Base-by-base conservation (phyloP, 2,797 vertebrate species). In the Tragopan temminckii region DNA sequence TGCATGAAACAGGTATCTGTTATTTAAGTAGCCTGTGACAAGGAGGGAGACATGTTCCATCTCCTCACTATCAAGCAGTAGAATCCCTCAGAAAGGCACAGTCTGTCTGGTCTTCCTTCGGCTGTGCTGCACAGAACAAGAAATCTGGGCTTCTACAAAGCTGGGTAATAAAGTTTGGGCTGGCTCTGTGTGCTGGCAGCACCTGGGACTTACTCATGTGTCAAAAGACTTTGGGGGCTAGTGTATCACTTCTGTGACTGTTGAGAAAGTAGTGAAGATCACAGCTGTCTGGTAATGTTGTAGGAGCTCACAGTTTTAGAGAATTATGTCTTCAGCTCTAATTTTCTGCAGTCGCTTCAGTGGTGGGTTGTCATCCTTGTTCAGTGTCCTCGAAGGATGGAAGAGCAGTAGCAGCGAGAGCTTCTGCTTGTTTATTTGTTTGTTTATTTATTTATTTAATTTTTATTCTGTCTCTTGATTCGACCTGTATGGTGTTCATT, bases 161-260 rank as follows among this genome's bases (percentile, higher is more conserved):
- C 9, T 25, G 35, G 42, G 18, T 18, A 66, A 43, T 74, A 53
- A 80, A 80, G 10, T 82, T 45, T 50, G 53, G 31, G 29, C 38
- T 75, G 27, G 36, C 17, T 35, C 13, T 75, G 24, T 1, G 1
- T 53, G 1, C 4, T 79, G 63, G 88, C n/a, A 86, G 7, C 62
- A 59, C 0, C 2, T 46, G 46, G 15, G 46, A 43, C 11, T 91
- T 81, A 40, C 42, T 21, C 29, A 59, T 31, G 25, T 57, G 20
- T 50, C 81, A 63, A 93, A 93, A 78, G 63, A 20, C 35, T 36
- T 40, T 76, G 38, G 38, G 24, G 88, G 36, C 43, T 21, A 40
- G 16, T 7, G 2, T 23, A 36, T 66, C 71, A 43, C 33, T 35
- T 76, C 57, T 72, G 50, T 75, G 64, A 50, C 35, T 50, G 2